Evolutionary conservation across 2,113 vertebrate genomes (phyloP).

Genomic region (Leucosticte australis): DNA sequence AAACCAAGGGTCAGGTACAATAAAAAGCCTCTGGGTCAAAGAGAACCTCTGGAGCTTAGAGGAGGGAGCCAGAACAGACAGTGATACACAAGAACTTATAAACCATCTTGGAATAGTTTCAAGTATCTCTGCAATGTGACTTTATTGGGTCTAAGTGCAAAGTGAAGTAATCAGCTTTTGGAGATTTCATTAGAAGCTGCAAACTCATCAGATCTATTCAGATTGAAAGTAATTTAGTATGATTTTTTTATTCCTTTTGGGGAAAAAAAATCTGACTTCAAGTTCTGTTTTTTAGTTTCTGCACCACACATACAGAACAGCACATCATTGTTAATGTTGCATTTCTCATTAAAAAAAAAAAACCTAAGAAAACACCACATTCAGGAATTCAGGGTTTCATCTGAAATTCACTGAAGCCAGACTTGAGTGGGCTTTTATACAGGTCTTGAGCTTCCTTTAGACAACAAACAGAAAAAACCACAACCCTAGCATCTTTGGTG

Average conservation of each 20-base stretch:
- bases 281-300: neutral
- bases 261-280: neutral
- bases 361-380: neutral
- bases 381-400: neutral
- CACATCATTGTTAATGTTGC: neutral
- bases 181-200: neutral
- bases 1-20: neutral
- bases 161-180: neutral
- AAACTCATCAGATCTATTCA: neutral
- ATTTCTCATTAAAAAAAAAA: neutral
- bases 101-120: neutral
- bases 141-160: slow-evolving; percentile 14
- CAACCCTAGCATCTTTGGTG: neutral
- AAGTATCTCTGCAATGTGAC: neutral
- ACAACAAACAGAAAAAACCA: neutral
- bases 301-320: neutral
- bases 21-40: neutral
- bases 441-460: neutral
- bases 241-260: neutral
- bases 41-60: neutral
- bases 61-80: neutral
- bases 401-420: neutral
- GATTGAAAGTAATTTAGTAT: neutral
- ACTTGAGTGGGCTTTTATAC: neutral
- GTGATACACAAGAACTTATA: neutral